phyloP scores from a whole-genome alignment of 1,140 invertebrate species.

The Camponotus floridanus region DNA sequence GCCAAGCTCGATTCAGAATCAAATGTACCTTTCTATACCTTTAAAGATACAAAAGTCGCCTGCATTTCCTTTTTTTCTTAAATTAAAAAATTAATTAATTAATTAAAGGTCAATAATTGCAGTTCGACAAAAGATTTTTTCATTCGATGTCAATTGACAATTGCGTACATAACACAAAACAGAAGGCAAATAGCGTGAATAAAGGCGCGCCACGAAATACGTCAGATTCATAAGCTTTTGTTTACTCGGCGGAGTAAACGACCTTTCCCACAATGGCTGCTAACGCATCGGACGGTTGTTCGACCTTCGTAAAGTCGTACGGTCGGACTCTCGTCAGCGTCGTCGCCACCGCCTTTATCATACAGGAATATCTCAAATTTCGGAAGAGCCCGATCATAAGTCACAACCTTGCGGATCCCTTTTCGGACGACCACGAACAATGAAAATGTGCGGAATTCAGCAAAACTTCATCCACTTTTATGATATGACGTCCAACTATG shows the following conservation, averaged over 20 bases:
- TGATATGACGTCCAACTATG: not conserved
- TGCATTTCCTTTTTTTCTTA: not conserved
- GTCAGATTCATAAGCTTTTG: conserved; percentile 43
- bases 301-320: conserved; percentile 54
- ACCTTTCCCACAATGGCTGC: conserved; percentile 39
- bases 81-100: too few relatives aligned
- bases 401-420: conserved; percentile 23
- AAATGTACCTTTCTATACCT: not conserved
- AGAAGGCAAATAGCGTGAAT: not conserved
- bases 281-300: conserved; percentile 20
- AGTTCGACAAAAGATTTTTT: not conserved
- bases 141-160: not conserved
- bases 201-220: not conserved
- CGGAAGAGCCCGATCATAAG: conserved; percentile 6
- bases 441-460: not conserved
- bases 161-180: not conserved
- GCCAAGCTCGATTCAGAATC: not conserved
- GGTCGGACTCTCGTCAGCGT: not conserved
- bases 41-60: not conserved
- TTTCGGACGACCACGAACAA: not conserved
- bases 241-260: conserved; percentile 47
- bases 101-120: not conserved
- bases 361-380: conserved; percentile 33
- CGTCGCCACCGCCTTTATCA: conserved; percentile 9
- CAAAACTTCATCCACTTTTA: not conserved